phyloP scores from a whole-genome alignment of 1,140 invertebrate genomes.

The Drosophila tsacasi region DNA sequence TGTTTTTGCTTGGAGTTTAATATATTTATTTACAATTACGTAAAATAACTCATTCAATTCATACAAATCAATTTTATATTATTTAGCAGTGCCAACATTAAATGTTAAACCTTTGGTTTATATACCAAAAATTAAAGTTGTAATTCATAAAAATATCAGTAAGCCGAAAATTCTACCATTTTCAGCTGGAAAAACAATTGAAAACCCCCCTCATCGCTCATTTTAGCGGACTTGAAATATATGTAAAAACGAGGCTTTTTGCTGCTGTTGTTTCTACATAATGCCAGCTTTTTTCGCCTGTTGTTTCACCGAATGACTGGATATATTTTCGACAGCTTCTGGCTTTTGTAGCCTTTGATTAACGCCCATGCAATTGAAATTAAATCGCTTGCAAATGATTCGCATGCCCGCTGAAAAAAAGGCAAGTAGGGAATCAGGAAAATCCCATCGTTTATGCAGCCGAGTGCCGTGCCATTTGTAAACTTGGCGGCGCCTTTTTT shows the following conservation, averaged over 20 bases:
- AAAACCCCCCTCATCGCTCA: not conserved
- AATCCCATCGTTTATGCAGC: constrained; percentile 38
- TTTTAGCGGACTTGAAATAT: not conserved
- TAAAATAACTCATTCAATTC: not conserved
- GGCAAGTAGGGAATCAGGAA: constrained; percentile 14
- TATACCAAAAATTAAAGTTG: not conserved
- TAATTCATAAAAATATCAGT: not conserved
- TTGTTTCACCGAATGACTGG: constrained; percentile 11
- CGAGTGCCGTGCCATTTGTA: constrained; percentile 62
- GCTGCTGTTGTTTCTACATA: not conserved
- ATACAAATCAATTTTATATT: not conserved
- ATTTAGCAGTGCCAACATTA: not conserved
- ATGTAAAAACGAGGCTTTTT: not conserved
- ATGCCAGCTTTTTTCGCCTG: constrained; percentile 1
- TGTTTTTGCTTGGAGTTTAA: not conserved
- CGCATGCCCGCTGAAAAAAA: constrained; percentile 33
- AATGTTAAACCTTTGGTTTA: not conserved
- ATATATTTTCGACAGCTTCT: constrained; percentile 20
- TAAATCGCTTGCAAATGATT: constrained; percentile 80
- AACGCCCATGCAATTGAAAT: constrained; percentile 80
- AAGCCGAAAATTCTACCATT: too few relatives aligned
- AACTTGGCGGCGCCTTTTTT: constrained; percentile 39
- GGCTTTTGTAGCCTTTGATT: constrained; percentile 68
- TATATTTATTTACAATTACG: not conserved
- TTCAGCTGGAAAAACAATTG: not conserved